Evolutionary conservation across 2,113 vertebrate species (phyloP), one percentile per base, ranked within the genome.

Genomic region (Mustela nigripes): DNA sequence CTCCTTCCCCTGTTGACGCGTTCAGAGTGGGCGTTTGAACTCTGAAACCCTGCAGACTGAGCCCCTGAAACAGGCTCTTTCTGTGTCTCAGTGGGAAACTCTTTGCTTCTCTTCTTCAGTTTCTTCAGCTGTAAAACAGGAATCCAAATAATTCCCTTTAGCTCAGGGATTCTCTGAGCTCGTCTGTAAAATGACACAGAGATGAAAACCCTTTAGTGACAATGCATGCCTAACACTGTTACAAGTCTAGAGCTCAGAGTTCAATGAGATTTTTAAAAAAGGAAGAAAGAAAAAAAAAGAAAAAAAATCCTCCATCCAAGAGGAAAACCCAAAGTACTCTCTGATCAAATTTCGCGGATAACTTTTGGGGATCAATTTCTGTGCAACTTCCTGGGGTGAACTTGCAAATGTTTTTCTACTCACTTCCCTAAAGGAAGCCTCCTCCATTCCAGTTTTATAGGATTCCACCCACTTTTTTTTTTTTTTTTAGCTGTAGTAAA

Each of bases 71-170:
- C 73, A 89, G 67, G 48, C 73, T 92, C 42, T 92, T 67, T 95
- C 93, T 96, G 85, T n/a, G 56, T 84, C 95, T 87, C 96, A 95
- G 81, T 88, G 92, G 92, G 97, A 96, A 97, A 60, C 53, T 85
- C 83, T 88, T 69, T 71, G 89, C 86, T 89, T 94, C 84, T 95
- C 69, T 92, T 95, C 53, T 96, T 97, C 50, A 79, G 78, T 97
- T 94, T 96, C 95, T 96, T 69, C 92, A 97, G 91, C 93, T 95
- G 33, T 94, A 88, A 36, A 94, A 85, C 63, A 91, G 58, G 80
- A 97, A 92, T 84, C 69, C 78, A 86, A 85, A 87, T 90, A 84
- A 97, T 63, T 97, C 92, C 48, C 56, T 80, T 10, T 56, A 88
- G 69, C 31, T 65, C 86, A 85, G 80, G 36, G 67, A 26, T 96